These are phyloP conservation scores for Paradoxurus hermaphroditus DNA, from an alignment of 2,113 vertebrate species.

Conservation along the genomic window DNA sequence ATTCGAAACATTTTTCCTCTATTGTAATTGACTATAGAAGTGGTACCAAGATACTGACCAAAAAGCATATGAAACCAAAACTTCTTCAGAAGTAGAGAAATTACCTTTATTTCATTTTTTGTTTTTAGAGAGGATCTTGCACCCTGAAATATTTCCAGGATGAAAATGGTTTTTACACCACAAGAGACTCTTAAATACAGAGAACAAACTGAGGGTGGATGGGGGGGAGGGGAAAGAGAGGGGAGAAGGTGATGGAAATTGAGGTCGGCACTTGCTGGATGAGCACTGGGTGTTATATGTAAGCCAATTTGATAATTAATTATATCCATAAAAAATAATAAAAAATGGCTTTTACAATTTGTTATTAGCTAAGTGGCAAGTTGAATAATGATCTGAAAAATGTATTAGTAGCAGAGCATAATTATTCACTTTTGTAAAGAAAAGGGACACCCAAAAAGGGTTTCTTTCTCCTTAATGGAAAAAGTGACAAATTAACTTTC, in stretches of 20 bases:
- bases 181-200: too few species aligned
- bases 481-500: neutral
- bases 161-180: neutral
- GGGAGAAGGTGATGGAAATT: too few species aligned
- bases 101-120: neutral
- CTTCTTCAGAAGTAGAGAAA: slow-evolving; percentile 14
- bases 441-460: neutral
- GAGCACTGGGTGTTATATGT: too few species aligned
- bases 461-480: neutral
- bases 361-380: neutral
- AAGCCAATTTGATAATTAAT: too few species aligned
- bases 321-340: too few species aligned
- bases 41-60: neutral
- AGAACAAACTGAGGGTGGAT: too few species aligned
- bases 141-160: neutral
- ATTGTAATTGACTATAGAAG: neutral
- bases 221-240: too few species aligned
- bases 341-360: neutral
- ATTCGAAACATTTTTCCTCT: neutral
- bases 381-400: neutral
- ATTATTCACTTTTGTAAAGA: neutral
- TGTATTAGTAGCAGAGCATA: neutral
- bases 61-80: neutral
- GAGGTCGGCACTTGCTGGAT: too few species aligned
- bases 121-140: neutral